These are phyloP conservation scores for Acanthosepion pharaonis DNA, from an alignment of 2,888 invertebrate genomes.

Conservation along the genomic window DNA sequence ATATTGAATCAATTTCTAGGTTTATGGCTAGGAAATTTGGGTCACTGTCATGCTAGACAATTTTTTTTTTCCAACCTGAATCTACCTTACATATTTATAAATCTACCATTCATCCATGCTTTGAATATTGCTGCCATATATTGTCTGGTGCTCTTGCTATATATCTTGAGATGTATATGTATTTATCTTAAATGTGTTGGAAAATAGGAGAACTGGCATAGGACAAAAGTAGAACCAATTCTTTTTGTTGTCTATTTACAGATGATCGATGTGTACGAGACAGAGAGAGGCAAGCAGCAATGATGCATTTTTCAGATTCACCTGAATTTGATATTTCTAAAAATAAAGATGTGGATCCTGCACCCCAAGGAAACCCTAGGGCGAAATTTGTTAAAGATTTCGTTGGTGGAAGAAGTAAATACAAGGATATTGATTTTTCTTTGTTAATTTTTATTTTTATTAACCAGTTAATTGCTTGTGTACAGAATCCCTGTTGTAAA, in stretches of 20 bases:
- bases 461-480: neutral
- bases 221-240: too few relatives aligned
- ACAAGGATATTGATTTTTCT: neutral
- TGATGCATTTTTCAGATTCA: constrained; percentile 71
- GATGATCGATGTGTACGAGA: constrained; percentile 74
- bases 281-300: constrained; percentile 72
- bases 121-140: too few relatives aligned
- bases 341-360: constrained; percentile 53
- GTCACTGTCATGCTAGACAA: too few relatives aligned
- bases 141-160: too few relatives aligned
- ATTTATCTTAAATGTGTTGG: too few relatives aligned
- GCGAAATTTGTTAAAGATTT: constrained; percentile 64
- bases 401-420: constrained; percentile 53
- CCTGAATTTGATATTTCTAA: constrained; percentile 68
- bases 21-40: too few relatives aligned
- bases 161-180: too few relatives aligned
- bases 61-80: too few relatives aligned
- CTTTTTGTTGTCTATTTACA: constrained; percentile 50
- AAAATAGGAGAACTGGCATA: too few relatives aligned
- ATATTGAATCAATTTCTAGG: too few relatives aligned
- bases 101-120: too few relatives aligned
- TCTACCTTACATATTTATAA: too few relatives aligned
- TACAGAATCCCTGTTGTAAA: neutral
- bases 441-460: neutral
- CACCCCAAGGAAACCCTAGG: constrained; percentile 59